phyloP scores from a whole-genome alignment of 2,888 invertebrate genomes.

The Ennomos fuscantarius region DNA sequence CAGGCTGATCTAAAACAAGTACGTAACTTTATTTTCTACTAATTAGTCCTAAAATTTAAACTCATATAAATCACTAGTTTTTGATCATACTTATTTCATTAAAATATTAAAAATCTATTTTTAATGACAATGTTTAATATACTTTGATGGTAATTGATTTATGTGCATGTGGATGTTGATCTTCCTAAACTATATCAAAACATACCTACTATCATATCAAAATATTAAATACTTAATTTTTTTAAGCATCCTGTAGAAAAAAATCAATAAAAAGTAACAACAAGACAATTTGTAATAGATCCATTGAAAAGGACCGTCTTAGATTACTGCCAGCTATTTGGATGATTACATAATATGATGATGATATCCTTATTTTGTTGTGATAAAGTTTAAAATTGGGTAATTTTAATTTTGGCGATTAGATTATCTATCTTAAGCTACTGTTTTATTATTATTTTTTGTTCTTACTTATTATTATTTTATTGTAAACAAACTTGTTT shows the following conservation, averaged over 20 bases:
- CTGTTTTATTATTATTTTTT: not conserved
- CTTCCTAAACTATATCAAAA: too few species aligned
- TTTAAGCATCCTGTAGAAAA: conserved; percentile 55
- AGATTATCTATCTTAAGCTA: not conserved
- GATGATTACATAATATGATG: conserved; percentile 19
- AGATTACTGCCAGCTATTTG: conserved; percentile 39
- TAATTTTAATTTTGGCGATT: not conserved
- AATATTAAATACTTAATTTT: too few species aligned
- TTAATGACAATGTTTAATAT: too few species aligned
- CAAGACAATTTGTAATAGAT: conserved; percentile 73
- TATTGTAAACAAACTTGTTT: too few species aligned
- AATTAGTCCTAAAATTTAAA: not conserved
- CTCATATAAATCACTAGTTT: not conserved
- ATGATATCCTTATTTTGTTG: conserved; percentile 44
- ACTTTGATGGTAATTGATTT: too few species aligned
- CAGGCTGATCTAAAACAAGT: conserved; percentile 50
- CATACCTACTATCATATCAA: too few species aligned
- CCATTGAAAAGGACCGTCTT: conserved; percentile 70
- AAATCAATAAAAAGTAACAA: conserved; percentile 55
- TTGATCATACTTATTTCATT: not conserved
- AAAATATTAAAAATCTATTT: too few species aligned
- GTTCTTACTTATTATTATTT: too few species aligned
- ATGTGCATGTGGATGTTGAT: too few species aligned
- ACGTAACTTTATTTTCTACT: not conserved
- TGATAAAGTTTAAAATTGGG: conserved; percentile 45